These are phyloP conservation scores for Stenoptilia bipunctidactyla DNA, from an alignment of 2,888 invertebrate genomes.

Conservation along the genomic window DNA sequence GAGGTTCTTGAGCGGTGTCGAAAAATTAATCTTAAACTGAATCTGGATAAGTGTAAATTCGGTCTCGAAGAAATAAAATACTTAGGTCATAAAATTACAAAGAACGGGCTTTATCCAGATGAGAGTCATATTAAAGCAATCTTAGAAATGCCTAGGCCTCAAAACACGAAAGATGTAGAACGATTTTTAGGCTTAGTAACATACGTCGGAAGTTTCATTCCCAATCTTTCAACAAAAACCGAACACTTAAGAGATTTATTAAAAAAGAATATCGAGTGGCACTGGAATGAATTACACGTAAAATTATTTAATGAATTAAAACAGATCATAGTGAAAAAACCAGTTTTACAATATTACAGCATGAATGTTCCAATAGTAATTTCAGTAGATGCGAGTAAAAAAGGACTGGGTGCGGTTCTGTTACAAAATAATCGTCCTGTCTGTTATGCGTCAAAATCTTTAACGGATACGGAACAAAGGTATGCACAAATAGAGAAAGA, in stretches of 20 bases:
- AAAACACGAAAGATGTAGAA: slow-evolving; percentile 15
- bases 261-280: slow-evolving; percentile 16
- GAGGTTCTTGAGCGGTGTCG: too few species aligned
- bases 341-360: too few species aligned
- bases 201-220: slow-evolving; percentile 18
- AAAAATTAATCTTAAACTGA: slow-evolving; percentile 16
- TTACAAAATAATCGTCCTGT: too few species aligned
- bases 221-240: slow-evolving; percentile 18
- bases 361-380: too few species aligned
- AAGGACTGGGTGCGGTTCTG: too few species aligned
- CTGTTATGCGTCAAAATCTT: too few species aligned
- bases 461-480: too few species aligned
- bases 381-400: too few species aligned
- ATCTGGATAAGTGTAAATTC: slow-evolving; percentile 16
- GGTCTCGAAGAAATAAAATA: too few species aligned
- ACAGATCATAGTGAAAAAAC: too few species aligned
- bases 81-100: too few species aligned
- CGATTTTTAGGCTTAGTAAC: slow-evolving; percentile 18
- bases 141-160: slow-evolving; percentile 16
- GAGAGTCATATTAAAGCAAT: slow-evolving; percentile 14
- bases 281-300: slow-evolving; percentile 14
- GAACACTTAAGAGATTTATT: slow-evolving; percentile 13
- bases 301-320: slow-evolving; percentile 9
- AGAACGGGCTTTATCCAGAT: slow-evolving; percentile 15
- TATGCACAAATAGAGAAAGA: too few species aligned